Base-by-base conservation (phyloP, 2,888 invertebrate genomes). In the Melanostoma scalare region DNA sequence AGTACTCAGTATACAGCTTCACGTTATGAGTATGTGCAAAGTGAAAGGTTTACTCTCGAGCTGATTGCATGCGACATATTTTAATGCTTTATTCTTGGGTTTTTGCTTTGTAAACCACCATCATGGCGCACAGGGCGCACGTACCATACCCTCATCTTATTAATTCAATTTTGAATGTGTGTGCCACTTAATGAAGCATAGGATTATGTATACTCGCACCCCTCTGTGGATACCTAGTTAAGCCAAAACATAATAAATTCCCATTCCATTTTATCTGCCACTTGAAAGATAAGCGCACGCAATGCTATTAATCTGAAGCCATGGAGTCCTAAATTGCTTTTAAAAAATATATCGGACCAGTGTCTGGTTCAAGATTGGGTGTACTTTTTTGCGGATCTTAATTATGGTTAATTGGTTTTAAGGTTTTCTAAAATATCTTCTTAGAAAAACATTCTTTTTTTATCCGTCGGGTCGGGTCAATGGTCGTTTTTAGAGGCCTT, bases 351-450 rank as follows among this genome's bases (percentile, higher is more conserved):
- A 71, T 75, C 65, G 65, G 60, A 52, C 58, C 6, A 71, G 44
- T 35, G n/a, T 9, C 40, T 77, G 0, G 6, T 40, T 40, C 38
- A 35, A 20, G 31, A 10, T 6, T 31, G 35, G 40, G 63, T 31
- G 69, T 50, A 40, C 69, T 65, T 44, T 71, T 61, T 68, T 50
- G 52, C 60, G 77, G 81, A 82, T 87, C 87, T 90, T 89, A 89
- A 89, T 89, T 89, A 90, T 89, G 87, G 89, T 89, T 89, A 90
- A 89, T 89, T 90, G 90, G 89, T 89, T 88, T 89, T 89, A 89
- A 90, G 88, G 88, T 86, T 81, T 85, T 74, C 79, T 79, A 79
- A 84, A 75, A 74, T 55, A 52, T 36, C 6, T 78, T 84, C 78
- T 52, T 56, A 74, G 78, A 84, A 84, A 38, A 46, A 38, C 36